Conservation (phyloP, 2,888 invertebrate genomes). For the Dascillus cervinus region DNA sequence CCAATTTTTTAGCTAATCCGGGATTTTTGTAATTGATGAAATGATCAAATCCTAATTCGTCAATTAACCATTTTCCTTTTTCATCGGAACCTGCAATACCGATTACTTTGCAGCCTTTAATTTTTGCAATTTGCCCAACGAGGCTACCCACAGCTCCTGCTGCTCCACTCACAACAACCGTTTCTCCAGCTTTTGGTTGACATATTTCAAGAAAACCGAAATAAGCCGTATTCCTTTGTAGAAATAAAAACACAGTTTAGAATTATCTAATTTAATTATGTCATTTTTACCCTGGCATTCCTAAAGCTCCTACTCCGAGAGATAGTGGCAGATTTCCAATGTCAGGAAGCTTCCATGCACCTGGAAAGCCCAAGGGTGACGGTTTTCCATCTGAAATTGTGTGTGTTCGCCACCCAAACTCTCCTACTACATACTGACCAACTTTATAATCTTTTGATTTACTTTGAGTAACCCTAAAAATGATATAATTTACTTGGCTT, state of each 20-base stretch:
- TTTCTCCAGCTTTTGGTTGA: slow-evolving; percentile 62
- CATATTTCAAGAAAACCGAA: slow-evolving; percentile 68
- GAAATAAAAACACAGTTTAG: not conserved
- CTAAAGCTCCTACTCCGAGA: slow-evolving; percentile 7
- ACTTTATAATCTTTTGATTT: slow-evolving; percentile 56
- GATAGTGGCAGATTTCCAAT: slow-evolving; percentile 6
- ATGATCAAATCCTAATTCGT: slow-evolving; percentile 58
- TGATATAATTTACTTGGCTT: too few species aligned
- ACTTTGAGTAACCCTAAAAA: slow-evolving; percentile 58
- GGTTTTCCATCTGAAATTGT: slow-evolving; percentile 59
- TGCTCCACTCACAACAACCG: slow-evolving; percentile 64
- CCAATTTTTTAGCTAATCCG: slow-evolving; percentile 47
- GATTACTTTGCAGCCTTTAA: slow-evolving; percentile 60
- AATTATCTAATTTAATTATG: not conserved
- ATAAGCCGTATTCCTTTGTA: slow-evolving; percentile 57
- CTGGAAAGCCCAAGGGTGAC: not conserved
- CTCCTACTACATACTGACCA: slow-evolving; percentile 56
- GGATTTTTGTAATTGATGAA: slow-evolving; percentile 66
- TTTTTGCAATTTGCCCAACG: slow-evolving; percentile 73
- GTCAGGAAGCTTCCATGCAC: slow-evolving; percentile 6
- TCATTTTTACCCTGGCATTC: slow-evolving; percentile 10
- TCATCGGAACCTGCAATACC: slow-evolving; percentile 64
- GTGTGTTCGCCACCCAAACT: slow-evolving; percentile 63
- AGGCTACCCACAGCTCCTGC: slow-evolving; percentile 72
- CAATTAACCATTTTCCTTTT: slow-evolving; percentile 58